These are phyloP conservation scores for Drosophila conformis DNA, from an alignment of 2,888 invertebrate genomes.

Conservation along the genomic window DNA sequence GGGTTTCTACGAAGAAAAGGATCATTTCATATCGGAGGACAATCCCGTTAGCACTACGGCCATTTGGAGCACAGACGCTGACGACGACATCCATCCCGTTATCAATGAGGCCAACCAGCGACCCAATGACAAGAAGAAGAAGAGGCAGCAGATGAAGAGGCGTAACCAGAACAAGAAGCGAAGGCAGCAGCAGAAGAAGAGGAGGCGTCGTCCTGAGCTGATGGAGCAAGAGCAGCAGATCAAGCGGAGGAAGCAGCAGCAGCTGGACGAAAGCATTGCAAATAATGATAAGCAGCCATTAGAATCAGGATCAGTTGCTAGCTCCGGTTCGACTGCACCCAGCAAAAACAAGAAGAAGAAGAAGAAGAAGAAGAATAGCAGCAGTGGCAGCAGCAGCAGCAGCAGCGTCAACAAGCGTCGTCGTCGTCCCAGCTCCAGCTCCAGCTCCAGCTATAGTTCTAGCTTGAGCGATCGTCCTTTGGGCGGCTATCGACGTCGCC, in stretches of 20 bases:
- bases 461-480: slow-evolving; percentile 19
- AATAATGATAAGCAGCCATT: slow-evolving; percentile 10
- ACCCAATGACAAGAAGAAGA: slow-evolving; percentile 24
- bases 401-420: slow-evolving; percentile 39
- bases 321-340: neutral
- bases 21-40: slow-evolving; percentile 48
- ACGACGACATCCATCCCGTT: slow-evolving; percentile 50
- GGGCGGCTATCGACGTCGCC: slow-evolving; percentile 66
- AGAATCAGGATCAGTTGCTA: slow-evolving; percentile 6
- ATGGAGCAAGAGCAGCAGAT: slow-evolving; percentile 13
- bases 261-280: neutral
- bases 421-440: slow-evolving; percentile 34
- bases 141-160: slow-evolving; percentile 29
- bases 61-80: slow-evolving; percentile 70
- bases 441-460: slow-evolving; percentile 7
- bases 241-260: slow-evolving; percentile 15
- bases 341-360: slow-evolving; percentile 34
- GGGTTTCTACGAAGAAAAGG: slow-evolving; percentile 50
- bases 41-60: slow-evolving; percentile 60
- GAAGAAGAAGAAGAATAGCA: slow-evolving; percentile 33
- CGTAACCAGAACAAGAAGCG: slow-evolving; percentile 24
- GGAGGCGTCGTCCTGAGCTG: slow-evolving; percentile 12
- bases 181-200: slow-evolving; percentile 30
- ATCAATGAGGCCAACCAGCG: slow-evolving; percentile 49
- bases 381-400: slow-evolving; percentile 4